Evolutionary conservation across 2,113 vertebrate species (phyloP), one percentile per base, ranked within the genome.

Genomic region (Nothoprocta perdicaria): DNA sequence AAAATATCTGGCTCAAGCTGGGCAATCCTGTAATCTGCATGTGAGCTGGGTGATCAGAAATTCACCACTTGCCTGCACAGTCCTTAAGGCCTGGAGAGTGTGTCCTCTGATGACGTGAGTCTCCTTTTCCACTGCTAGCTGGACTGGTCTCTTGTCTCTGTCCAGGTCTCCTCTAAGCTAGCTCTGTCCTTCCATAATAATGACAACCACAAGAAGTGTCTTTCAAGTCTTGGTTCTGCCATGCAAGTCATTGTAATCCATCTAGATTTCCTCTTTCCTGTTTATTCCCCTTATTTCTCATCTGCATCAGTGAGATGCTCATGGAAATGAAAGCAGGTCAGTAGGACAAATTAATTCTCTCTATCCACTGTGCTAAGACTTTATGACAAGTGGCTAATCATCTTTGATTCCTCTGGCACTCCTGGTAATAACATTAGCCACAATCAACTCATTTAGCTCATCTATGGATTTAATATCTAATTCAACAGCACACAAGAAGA

Each of bases 371-470:
- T 38, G 80, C 60, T 93, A 40, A 85, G 90, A 58, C 88, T 79
- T 90, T 52, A 63, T 95, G 93, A 92, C 72, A 89, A 93, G 86
- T 91, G 76, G 61, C 66, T 94, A 91, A 95, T 93, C 79, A 89
- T 87, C 79, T 89, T 50, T 88, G 89, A 86, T 97, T 93, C 88
- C 87, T 90, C 78, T 81, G 88, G 43, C 80, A n/a, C 61, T 92
- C 27, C 75, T 80, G 75, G 53, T 85, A 89, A 77, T 92, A 71
- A 82, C 82, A 79, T 94, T 85, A 88, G 55, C 76, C 71, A 86
- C 1, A 1, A 95, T 94, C 80, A 87, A 78, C 86, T 95, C 76
- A 80, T 91, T 95, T 91, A 84, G 66, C 93, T 93, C 91, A 52
- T 63, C 73, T 86, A n/a, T 88, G 84, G 58, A 35, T 81, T 95